Base-by-base conservation (phyloP, 2,113 vertebrate species). In the Indri indri region DNA sequence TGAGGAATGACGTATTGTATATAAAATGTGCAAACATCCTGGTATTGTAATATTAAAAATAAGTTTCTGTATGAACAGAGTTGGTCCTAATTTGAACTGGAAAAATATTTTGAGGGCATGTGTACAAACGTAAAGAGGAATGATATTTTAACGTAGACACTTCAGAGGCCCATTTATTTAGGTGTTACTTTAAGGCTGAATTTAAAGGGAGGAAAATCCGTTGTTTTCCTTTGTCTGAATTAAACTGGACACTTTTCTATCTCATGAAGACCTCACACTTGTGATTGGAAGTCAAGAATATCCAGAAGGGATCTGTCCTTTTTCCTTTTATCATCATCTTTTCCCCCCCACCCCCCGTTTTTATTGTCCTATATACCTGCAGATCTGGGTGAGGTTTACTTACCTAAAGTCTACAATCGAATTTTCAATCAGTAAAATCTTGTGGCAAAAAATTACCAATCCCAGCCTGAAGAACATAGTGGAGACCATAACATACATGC, bases 1-100 rank as follows among this genome's bases (percentile, higher is more conserved):
- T 93, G 84, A 97, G 97, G 94, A 95, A 96, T 94, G 96, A 97
- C 52, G 92, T 98, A 98, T 13, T 98, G 98, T 98, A 98, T 98
- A 98, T 98, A 98, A 98, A 96, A 92, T 95, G 74, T 92, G 96
- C 94, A 59, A 93, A 92, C 91, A 97, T 98, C 96, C 88, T 94
- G 83, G 90, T 90, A 82, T 84, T 98, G 96, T 98, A 96, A 97
- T 98, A 98, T 98, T 98, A 97, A 97, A 98, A 86, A 42, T 86
- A 66, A 68, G 90, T 99, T 98, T 99, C 97, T 98, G 90, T 94
- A 94, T 85, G 89, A 93, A 97, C 74, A 57, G 80, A 84, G 32
- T 70, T 96, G 73, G 57, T 85, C 74, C 70, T 83, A 63, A 85
- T 95, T 94, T 95, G 47, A 93, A 40, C 25, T 85, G 66, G 16